Percentiles rank a stretch among this genome's conserved stretches.
Evolutionary conservation across 2,797 vertebrate species (phyloP).

Genomic region (Hyperoplus immaculatus): DNA sequence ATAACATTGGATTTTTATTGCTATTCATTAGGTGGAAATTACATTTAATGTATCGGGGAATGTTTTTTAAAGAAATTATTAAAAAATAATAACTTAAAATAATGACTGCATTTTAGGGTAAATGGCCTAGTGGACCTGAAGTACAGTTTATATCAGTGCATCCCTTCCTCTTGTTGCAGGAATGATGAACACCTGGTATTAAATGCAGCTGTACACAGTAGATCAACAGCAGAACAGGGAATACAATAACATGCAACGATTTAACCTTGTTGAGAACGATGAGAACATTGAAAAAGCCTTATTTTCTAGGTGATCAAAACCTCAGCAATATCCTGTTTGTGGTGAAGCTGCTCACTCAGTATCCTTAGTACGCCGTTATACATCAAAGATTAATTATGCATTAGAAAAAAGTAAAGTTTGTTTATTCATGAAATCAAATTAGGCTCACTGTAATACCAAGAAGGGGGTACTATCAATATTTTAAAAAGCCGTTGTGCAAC

Average conservation of each 20-base stretch:
- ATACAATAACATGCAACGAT: neutral
- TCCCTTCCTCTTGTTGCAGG: neutral
- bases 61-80: too few relatives aligned
- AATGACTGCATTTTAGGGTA: neutral
- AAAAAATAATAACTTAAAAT: too few relatives aligned
- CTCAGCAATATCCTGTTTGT: neutral
- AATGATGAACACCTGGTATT: neutral
- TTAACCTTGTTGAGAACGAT: fast-evolving
- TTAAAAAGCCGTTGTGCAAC: neutral
- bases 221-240: neutral
- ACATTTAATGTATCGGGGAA: neutral
- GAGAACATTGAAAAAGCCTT: neutral
- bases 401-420: neutral
- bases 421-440: neutral
- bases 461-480: too few relatives aligned
- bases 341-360: neutral
- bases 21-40: neutral
- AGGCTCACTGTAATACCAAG: neutral
- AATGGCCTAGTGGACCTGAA: neutral
- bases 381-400: fast-evolving
- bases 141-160: neutral
- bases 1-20: neutral
- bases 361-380: neutral
- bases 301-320: neutral
- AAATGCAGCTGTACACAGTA: neutral